Conservation (phyloP, 2,113 vertebrate genomes). For the Amia ocellicauda region DNA sequence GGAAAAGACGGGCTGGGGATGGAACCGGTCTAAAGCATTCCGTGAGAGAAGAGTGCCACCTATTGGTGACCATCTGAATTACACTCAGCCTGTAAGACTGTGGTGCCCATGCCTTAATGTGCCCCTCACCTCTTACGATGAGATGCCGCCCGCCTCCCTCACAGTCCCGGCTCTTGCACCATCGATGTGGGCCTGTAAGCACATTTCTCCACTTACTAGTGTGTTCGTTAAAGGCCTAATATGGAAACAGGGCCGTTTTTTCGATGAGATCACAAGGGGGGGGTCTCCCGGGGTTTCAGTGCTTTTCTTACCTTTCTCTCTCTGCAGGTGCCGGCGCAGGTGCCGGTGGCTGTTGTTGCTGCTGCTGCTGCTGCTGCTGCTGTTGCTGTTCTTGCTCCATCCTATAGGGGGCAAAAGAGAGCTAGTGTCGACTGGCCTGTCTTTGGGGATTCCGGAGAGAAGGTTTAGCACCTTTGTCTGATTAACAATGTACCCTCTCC, state of each 20-base stretch:
- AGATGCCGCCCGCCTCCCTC: slow-evolving; percentile 13
- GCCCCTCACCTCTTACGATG: slow-evolving; percentile 31
- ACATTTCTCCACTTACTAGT: no score
- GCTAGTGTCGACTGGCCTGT: neutral
- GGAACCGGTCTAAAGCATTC: neutral
- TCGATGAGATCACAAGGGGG: no score
- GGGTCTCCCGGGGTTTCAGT: no score
- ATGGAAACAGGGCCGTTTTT: no score
- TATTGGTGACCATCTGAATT: neutral
- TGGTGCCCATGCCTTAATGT: neutral
- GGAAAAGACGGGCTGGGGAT: neutral
- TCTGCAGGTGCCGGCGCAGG: slow-evolving; percentile 47
- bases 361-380: slow-evolving; percentile 43
- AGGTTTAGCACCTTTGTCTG: no score
- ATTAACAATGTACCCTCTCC: no score
- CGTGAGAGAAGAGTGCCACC: neutral
- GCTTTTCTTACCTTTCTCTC: slow-evolving; percentile 43
- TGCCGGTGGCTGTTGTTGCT: slow-evolving; percentile 33
- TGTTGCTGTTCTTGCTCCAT: slow-evolving; percentile 64
- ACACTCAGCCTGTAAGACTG: neutral
- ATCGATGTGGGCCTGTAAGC: slow-evolving; percentile 55
- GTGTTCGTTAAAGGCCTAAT: no score
- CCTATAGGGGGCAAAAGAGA: slow-evolving; percentile 42
- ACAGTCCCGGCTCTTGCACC: slow-evolving; percentile 46
- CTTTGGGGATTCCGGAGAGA: no score